Base-by-base conservation (phyloP, 2,113 vertebrate genomes). In the Herpetotheres cachinnans region DNA sequence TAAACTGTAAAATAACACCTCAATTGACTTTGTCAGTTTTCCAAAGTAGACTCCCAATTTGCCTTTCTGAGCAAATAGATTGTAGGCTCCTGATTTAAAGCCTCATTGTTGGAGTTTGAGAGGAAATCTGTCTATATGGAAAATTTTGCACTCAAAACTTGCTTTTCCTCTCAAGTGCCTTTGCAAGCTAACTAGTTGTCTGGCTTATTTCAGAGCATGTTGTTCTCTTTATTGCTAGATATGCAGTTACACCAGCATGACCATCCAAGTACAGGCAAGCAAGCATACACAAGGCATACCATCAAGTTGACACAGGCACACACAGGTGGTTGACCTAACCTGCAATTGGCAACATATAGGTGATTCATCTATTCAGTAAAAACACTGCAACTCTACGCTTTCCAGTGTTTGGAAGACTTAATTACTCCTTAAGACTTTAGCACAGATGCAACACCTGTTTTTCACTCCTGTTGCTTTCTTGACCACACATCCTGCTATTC, bases 301-400 rank as follows among this genome's bases (percentile, higher is more conserved):
- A 34, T 65, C 54, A 26, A 14, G 50, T 16, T 55, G 38, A 66
- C 40, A 38, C 24, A 55, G 47, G 58, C 49, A 70, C 44, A 63
- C 8, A 54, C 27, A 25, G 6, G 27, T 26, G 8, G 11, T 58
- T 56, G 54, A 65, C 38, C 29, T 20, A 10, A 42, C 11, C 30
- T 54, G 27, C 20, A 32, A 29, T 1, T 7, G 5, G 63, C 44
- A 34, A 5, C 0, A 24, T 24, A 22, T 0, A 73, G 16, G 6
- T 50, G 20, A 38, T 5, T 40, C 26, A 19, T 2, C 0, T 20
- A 26, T 34, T 25, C 44, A 65, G 8, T 32, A 67, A n/a, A 63
- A 71, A 36, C 27, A 42, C 32, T 34, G 14, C 2, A 26, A 27
- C n/a, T 71, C 22, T 22, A 1, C 6, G 16, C 14, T 69, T 83